These are phyloP conservation scores for Leuciscus idus DNA, from an alignment of 2,113 vertebrate species.

Conservation along the genomic window DNA sequence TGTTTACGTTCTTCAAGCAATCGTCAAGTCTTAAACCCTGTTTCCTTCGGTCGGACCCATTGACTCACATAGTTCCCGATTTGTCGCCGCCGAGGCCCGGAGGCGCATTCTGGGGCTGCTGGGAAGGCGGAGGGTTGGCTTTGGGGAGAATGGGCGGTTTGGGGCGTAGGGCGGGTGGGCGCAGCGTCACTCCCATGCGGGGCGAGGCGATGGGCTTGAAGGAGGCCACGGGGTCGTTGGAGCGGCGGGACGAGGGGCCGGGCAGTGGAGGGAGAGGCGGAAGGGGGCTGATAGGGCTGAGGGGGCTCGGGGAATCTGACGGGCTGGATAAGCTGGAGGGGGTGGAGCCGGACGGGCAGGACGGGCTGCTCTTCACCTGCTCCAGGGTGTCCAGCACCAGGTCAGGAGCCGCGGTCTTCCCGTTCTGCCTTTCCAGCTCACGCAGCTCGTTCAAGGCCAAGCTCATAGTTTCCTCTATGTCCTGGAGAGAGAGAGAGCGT, in stretches of 20 bases:
- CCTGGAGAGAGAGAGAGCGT: slow-evolving; percentile 71
- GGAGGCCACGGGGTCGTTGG: slow-evolving; percentile 89
- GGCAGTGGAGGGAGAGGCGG: slow-evolving; percentile 67
- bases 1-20: slow-evolving; percentile 70
- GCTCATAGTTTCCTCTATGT: slow-evolving; percentile 96
- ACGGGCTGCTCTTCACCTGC: slow-evolving; percentile 87
- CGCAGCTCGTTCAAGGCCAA: slow-evolving; percentile 90
- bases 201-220: slow-evolving; percentile 87
- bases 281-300: slow-evolving; percentile 76
- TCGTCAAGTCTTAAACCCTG: slow-evolving; percentile 71
- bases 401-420: slow-evolving; percentile 86
- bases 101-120: slow-evolving; percentile 78
- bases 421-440: slow-evolving; percentile 91
- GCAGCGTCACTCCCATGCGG: slow-evolving; percentile 89
- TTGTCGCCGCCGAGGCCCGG: slow-evolving; percentile 90
- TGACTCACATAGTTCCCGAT: slow-evolving; percentile 95
- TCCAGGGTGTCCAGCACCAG: slow-evolving; percentile 98
- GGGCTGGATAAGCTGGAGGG: slow-evolving; percentile 82
- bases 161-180: slow-evolving; percentile 93
- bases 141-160: slow-evolving; percentile 95
- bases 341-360: slow-evolving; percentile 69
- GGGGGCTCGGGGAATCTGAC: slow-evolving; percentile 89
- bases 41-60: slow-evolving; percentile 67
- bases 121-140: slow-evolving; percentile 81
- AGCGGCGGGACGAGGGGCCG: slow-evolving; percentile 64